Conservation (phyloP, 2,888 invertebrate species). For the Ischnura elegans region DNA sequence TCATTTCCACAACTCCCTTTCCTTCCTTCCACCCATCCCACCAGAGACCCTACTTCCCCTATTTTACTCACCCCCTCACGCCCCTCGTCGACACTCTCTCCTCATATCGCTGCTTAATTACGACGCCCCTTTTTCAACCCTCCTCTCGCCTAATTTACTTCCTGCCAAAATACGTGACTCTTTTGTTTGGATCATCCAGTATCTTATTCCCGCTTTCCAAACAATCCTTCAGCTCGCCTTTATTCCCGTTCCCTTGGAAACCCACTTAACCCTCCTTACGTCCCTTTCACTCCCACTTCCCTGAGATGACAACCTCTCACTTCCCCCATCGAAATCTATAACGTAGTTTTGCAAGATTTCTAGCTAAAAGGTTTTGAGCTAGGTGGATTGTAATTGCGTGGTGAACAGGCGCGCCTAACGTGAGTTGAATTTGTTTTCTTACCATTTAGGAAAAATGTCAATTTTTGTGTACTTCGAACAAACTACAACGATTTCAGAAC, state of each 20-base stretch:
- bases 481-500: too few species aligned
- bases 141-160: constrained; percentile 60
- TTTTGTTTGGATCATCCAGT: constrained; percentile 27
- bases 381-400: neutral
- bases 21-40: neutral
- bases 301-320: neutral
- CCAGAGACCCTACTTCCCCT: neutral
- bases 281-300: neutral
- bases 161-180: constrained; percentile 58
- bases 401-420: neutral
- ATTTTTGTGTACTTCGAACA: too few species aligned
- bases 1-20: neutral
- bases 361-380: neutral
- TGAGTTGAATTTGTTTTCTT: neutral
- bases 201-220: neutral
- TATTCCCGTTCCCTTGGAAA: neutral
- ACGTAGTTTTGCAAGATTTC: neutral
- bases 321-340: neutral
- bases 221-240: neutral
- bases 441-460: too few species aligned
- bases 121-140: neutral
- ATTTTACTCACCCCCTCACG: too few species aligned
- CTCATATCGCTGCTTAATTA: constrained; percentile 2
- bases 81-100: neutral
- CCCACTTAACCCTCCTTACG: neutral